Evolutionary conservation across 2,888 invertebrate genomes (phyloP), one percentile per base, ranked within the genome.

Genomic region (Tenthredo scrophulariae): DNA sequence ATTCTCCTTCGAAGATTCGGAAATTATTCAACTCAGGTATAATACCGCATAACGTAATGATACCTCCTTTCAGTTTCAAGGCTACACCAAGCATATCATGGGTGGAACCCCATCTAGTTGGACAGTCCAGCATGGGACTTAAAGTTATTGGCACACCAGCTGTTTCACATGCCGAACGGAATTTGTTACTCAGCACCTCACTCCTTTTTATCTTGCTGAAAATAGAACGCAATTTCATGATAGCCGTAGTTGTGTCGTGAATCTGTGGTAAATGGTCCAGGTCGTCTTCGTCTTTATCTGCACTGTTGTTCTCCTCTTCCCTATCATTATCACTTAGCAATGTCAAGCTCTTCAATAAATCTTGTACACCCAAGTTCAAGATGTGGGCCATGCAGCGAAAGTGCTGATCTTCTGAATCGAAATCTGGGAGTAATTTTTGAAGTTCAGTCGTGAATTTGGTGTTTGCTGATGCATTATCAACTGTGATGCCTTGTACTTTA

Each of bases 311-410:
- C 50, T 46, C 82, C 46, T 70, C 80, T 65, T 79, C 62, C 22
- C 70, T 70, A 26, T 85, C 79, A 29, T 83, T 70, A 40, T 77
- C 43, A 22, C 72, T 72, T n/a, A 33, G 26, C 54, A 50, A 79
- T 22, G 84, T 85, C 50, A 87, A 29, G 29, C 58, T 43, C 84
- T 84, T 86, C 26, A 88, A 70, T 43, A 86, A 80, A 84, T 89
- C 89, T 85, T 90, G 88, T 22, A 90, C 89, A 15, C 84, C 89
- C 26, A 89, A 84, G 83, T 91, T 90, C 70, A 90, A 58, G 62
- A 90, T 88, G 65, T 91, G 89, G 3, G 88, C 87, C 62, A 90
- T 86, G 80, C 90, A 91, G 9, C 89, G 85, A 84, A 90, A 91
- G 87, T 91, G 89, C 43, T 87, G 85, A 84, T 90, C 58, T 74